Evolutionary conservation across 1,140 invertebrate genomes (phyloP).

Genomic region (Procambarus virginalis): DNA sequence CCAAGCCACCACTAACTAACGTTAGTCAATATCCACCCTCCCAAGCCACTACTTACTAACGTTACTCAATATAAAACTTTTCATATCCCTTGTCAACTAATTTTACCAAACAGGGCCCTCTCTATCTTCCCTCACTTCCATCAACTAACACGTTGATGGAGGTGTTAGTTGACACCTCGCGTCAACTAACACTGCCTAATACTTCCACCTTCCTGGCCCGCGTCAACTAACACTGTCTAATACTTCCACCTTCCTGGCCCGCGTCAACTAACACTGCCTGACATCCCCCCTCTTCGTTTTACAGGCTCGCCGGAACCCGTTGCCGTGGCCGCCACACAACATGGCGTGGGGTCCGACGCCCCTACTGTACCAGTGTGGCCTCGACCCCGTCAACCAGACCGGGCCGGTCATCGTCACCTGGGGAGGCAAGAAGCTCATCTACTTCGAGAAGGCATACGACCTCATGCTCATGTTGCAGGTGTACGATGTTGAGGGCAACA

Average conservation of each 20-base stretch:
- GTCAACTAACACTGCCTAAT: background rate
- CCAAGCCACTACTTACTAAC: no score
- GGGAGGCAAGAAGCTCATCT: constrained; percentile 72
- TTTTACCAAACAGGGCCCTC: no score
- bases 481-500: constrained; percentile 71
- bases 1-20: no score
- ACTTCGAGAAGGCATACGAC: constrained; percentile 71
- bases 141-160: no score
- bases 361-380: constrained; percentile 72
- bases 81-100: no score
- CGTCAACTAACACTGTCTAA: background rate
- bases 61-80: no score
- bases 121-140: no score
- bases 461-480: constrained; percentile 73
- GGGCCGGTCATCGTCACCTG: constrained; percentile 73
- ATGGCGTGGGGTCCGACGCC: constrained; percentile 74
- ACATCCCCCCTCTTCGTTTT: background rate
- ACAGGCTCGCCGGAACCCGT: constrained; percentile 55
- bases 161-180: no score
- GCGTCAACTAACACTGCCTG: background rate
- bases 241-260: background rate
- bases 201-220: background rate
- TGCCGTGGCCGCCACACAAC: constrained; percentile 73
- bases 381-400: constrained; percentile 72
- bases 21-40: no score